phyloP scores from a whole-genome alignment of 2,888 invertebrate species.

The Brachynemurus nebulosus region DNA sequence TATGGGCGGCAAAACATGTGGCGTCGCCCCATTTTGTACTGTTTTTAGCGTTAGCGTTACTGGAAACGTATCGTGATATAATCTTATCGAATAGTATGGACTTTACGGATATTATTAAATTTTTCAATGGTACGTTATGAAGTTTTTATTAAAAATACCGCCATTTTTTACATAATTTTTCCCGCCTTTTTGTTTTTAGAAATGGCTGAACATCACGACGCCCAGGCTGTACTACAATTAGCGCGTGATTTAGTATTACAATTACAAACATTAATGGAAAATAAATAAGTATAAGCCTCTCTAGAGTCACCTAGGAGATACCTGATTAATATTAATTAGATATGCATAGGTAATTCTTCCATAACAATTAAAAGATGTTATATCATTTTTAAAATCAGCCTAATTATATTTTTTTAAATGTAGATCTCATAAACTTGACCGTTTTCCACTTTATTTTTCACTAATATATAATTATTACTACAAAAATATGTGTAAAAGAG shows the following conservation, averaged over 20 bases:
- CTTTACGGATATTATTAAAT: constrained; percentile 95
- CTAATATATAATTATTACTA: too few relatives aligned
- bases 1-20: constrained; percentile 85
- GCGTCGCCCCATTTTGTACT: constrained; percentile 83
- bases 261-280: constrained; percentile 83
- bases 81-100: constrained; percentile 94
- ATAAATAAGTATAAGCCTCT: constrained; percentile 46
- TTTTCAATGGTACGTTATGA: constrained; percentile 72
- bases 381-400: too few relatives aligned
- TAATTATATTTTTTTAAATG: too few relatives aligned
- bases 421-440: too few relatives aligned
- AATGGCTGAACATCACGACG: constrained; percentile 94
- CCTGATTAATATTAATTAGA: constrained; percentile 2
- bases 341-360: constrained; percentile 1
- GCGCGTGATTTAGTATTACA: constrained; percentile 78
- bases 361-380: too few relatives aligned
- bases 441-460: too few relatives aligned
- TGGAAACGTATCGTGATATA: constrained; percentile 88
- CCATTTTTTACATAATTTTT: neutral
- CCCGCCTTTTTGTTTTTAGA: constrained; percentile 42
- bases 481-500: too few relatives aligned
- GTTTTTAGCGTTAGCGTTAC: constrained; percentile 80
- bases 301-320: constrained; percentile 2
- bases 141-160: constrained; percentile 12
- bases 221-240: constrained; percentile 63